phyloP scores from a whole-genome alignment of 37 sponge, comb jelly and placozoan genomes.

The Cladorhizidae sp. region DNA sequence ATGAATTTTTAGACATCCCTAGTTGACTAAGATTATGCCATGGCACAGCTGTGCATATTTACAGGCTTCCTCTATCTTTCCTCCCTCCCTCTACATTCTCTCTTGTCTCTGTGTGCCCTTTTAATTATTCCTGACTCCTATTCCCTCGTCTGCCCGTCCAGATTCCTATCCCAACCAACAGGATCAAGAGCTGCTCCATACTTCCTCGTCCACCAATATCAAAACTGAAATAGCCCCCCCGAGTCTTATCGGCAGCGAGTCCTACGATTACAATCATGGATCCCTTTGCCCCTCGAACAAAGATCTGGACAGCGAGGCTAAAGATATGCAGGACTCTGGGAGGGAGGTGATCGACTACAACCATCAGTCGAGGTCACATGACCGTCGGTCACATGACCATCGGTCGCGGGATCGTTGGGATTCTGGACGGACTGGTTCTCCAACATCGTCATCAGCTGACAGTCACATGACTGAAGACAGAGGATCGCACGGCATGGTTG shows the following conservation, averaged over 20 bases:
- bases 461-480: too few species aligned
- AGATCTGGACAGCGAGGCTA: not conserved
- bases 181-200: not conserved
- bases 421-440: not conserved
- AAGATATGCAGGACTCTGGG: not conserved
- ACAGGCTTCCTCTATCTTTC: not conserved
- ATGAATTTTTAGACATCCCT: too few species aligned
- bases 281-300: conserved; percentile 2
- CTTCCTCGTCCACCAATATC: not conserved
- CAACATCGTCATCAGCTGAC: not conserved
- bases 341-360: conserved; percentile 60
- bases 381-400: not conserved
- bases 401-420: not conserved
- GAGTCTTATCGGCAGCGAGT: not conserved
- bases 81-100: too few species aligned
- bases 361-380: conserved; percentile 32
- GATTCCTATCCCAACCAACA: not conserved
- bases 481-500: too few species aligned
- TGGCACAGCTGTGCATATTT: too few species aligned
- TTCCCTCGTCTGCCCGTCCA: not conserved
- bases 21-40: too few species aligned
- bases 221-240: too few species aligned
- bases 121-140: too few species aligned
- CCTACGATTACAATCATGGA: conserved; percentile 52
- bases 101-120: too few species aligned